A percentile compares a stretch with the other conserved stretches of the same genome.
Evolutionary conservation across 2,113 vertebrate genomes (phyloP).

Genomic region (Brachionichthys hirsutus): DNA sequence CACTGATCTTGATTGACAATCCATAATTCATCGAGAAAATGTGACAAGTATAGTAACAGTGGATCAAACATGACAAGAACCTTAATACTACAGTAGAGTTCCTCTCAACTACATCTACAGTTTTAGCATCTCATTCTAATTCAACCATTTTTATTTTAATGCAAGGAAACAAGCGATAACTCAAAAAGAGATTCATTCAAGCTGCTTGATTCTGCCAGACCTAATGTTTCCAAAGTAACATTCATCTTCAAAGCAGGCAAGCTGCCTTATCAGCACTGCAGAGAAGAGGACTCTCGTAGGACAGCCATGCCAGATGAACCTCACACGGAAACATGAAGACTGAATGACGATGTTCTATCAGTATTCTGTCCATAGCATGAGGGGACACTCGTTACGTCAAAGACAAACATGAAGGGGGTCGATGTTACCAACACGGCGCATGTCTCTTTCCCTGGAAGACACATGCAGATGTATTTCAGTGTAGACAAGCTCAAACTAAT

Average conservation of each 20-base stretch:
- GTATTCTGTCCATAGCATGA: conserved; percentile 7
- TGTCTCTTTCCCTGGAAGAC: neutral
- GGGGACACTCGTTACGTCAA: conserved; percentile 31
- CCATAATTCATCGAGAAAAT: conserved; percentile 20
- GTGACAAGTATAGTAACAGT: neutral
- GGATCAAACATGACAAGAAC: no score
- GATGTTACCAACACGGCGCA: conserved; percentile 18
- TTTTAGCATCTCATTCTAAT: no score
- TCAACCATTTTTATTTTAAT: no score
- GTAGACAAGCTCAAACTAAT: no score
- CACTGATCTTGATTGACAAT: conserved; percentile 46
- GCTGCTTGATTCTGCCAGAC: no score
- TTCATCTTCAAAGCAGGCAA: conserved; percentile 19
- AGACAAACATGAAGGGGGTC: conserved; percentile 9
- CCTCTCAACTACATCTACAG: no score
- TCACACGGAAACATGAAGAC: conserved; percentile 23
- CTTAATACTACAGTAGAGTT: no score
- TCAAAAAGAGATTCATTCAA: no score
- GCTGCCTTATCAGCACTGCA: conserved; percentile 38
- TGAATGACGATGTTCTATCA: conserved; percentile 31
- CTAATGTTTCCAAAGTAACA: no score
- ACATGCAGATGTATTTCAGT: no score
- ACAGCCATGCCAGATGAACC: conserved; percentile 44
- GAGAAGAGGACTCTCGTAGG: conserved; percentile 37
- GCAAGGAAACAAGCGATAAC: no score